Percentiles rank a stretch among this genome's conserved stretches.
Conservation (phyloP, 1,140 invertebrate genomes). For the Drosophila jambulina region DNA sequence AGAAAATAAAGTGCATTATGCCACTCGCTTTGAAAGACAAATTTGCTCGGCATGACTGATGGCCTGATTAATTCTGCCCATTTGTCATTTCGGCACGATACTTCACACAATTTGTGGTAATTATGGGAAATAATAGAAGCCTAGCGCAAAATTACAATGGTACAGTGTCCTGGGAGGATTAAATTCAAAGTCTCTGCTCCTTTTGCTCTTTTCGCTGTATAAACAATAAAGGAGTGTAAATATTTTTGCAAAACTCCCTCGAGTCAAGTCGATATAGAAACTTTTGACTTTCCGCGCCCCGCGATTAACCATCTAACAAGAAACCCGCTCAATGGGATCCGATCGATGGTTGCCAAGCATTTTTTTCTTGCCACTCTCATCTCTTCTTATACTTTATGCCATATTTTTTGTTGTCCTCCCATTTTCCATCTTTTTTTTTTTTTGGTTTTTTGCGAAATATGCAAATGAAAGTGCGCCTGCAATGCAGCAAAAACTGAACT, state of each 20-base stretch:
- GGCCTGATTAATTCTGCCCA: conserved; percentile 15
- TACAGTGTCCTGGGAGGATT: neutral
- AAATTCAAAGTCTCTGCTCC: neutral
- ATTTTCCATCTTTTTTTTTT: neutral
- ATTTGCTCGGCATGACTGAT: conserved; percentile 16
- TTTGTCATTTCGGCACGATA: conserved; percentile 7
- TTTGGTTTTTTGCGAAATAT: conserved; percentile 48
- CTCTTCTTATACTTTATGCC: conserved; percentile 26
- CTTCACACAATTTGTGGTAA: conserved; percentile 38
- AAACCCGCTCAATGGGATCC: conserved; percentile 45
- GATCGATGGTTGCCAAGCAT: conserved; percentile 52
- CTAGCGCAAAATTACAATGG: neutral
- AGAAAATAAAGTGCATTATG: conserved; percentile 50
- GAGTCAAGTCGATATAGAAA: conserved; percentile 18
- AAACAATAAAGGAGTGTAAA: conserved; percentile 87
- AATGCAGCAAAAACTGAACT: conserved; percentile 71
- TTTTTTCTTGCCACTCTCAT: conserved; percentile 38
- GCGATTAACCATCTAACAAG: conserved; percentile 59
- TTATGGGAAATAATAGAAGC: conserved; percentile 24
- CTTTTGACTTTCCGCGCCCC: conserved; percentile 48
- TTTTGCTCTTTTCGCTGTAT: neutral
- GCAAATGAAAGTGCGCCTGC: conserved; percentile 81
- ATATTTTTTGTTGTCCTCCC: conserved; percentile 31
- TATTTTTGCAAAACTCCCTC: conserved; percentile 25
- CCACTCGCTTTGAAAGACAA: conserved; percentile 1